phyloP scores from a whole-genome alignment of 2,797 vertebrate genomes.

The Dermochelys coriacea region DNA sequence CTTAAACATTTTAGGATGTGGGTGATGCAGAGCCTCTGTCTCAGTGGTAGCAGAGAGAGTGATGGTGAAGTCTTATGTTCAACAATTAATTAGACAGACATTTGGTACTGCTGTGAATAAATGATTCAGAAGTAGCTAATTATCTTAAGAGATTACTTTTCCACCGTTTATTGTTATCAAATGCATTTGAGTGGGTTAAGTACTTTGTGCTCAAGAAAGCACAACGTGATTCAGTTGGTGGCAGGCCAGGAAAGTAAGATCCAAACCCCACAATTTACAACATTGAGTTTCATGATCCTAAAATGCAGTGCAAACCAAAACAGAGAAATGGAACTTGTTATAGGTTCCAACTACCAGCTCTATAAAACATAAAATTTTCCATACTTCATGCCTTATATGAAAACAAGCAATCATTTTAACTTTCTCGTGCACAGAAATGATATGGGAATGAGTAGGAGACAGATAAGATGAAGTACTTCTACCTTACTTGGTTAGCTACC shows the following conservation, averaged over 20 bases:
- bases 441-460: background rate
- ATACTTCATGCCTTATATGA: background rate
- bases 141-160: background rate
- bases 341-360: background rate
- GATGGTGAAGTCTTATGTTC: background rate
- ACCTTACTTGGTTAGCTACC: background rate
- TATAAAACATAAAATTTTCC: background rate
- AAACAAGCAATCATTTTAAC: background rate
- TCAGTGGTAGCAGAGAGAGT: background rate
- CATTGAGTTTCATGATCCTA: background rate
- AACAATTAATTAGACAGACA: conserved; percentile 6
- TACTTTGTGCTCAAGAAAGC: background rate
- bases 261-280: background rate
- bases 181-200: background rate
- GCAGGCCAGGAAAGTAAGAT: background rate
- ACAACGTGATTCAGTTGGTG: background rate
- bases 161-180: background rate
- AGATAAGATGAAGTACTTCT: background rate
- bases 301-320: background rate
- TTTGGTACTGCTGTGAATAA: conserved; percentile 14
- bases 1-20: background rate
- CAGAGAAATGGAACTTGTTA: background rate
- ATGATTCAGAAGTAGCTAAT: background rate
- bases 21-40: background rate
- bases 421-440: background rate